These are phyloP conservation scores for Chrysemys picta DNA, from an alignment of 2,113 vertebrate species.

Conservation along the genomic window DNA sequence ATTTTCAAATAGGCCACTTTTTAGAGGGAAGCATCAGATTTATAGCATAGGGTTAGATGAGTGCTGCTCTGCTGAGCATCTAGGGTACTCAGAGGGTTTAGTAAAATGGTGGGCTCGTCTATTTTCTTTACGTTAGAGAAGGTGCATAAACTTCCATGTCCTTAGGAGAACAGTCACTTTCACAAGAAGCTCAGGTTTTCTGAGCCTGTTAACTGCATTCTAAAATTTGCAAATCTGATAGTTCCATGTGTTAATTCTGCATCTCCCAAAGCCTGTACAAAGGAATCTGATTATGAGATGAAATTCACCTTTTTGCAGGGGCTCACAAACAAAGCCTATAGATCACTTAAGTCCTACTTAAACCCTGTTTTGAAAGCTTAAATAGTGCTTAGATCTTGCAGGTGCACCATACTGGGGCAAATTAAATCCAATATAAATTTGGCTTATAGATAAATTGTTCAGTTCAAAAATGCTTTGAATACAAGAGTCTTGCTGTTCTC, in stretches of 20 bases:
- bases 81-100: not conserved
- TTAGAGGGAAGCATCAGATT: not conserved
- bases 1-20: not conserved
- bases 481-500: not conserved
- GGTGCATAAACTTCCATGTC: not conserved
- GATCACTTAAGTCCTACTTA: not conserved
- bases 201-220: not conserved
- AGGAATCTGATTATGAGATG: not conserved
- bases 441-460: not conserved
- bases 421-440: not conserved
- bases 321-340: not conserved
- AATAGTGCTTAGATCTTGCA: not conserved
- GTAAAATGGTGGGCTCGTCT: conserved; percentile 2
- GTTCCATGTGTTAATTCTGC: not conserved
- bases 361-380: not conserved
- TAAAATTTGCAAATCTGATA: not conserved
- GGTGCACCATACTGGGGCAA: not conserved
- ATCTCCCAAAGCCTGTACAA: accelerated
- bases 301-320: not conserved
- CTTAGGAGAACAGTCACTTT: not conserved
- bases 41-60: not conserved
- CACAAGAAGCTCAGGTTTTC: not conserved
- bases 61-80: not conserved
- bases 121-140: not conserved
- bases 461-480: not conserved